Evolutionary conservation across 2,113 vertebrate genomes (phyloP), one percentile per base, ranked within the genome.

Genomic region (Cairina moschata): DNA sequence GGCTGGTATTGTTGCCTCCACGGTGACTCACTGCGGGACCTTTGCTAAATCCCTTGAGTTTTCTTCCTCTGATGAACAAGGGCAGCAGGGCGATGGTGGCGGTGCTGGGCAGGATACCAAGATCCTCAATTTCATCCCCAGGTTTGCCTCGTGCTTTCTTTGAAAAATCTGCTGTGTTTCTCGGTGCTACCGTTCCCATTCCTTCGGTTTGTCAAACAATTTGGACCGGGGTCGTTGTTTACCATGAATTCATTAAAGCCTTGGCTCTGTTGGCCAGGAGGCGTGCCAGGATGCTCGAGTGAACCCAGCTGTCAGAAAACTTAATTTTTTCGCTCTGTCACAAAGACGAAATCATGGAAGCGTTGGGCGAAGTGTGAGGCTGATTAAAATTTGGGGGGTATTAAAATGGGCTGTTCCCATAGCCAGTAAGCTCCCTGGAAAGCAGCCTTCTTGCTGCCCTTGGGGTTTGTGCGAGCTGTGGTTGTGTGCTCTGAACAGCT

Each of bases 261-360:
- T 80, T 92, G 83, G 90, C 92, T 91, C 63, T 6, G 1, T 8
- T 0, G 0, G 6, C 40, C 78, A 23, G 59, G 2, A 44, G 9
- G 4, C 2, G 0, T 84, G 87, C 87, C 92, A 91, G 92, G 85
- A 66, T 62, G 88, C 69, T 71, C 65, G 84, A 74, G 46, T 34
- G 88, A 91, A 17, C 62, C 62, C 91, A 91, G 83, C 83, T 94
- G 83, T 60, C 85, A 59, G 83, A 52, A 90, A 91, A 52, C 31
- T 55, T 34, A 28, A 4, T 28, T 90, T 85, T 85, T 44, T 63
- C 32, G 1, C 65, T 46, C 85, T 55, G 10, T 55, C 83, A 62
- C 29, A 3, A 72, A 65, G 79, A 44, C 42, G 79, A 50, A 68
- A 44, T 46, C 8, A 5, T 8, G 28, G 36, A 81, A 42, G 55